A percentile compares a stretch with the other conserved stretches of the same genome.
Evolutionary conservation across 1,140 invertebrate species (phyloP).

Genomic region (Geopemphigus sp.): DNA sequence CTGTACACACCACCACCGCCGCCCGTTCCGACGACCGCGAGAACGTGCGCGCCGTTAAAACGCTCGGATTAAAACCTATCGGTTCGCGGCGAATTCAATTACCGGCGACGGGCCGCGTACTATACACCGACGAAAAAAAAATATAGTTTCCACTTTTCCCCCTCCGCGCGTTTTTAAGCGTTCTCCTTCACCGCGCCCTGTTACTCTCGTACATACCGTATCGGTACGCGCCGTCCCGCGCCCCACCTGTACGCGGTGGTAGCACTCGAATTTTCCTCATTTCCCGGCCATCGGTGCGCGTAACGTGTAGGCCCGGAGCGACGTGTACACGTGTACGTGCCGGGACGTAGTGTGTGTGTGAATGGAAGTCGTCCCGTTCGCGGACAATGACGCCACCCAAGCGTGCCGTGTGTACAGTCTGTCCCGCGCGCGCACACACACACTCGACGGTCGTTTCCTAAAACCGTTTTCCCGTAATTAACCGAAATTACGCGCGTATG

Average conservation of each 20-base stretch:
- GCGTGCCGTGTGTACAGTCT: neutral
- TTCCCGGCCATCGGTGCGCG: too few relatives aligned
- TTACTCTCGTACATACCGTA: too few relatives aligned
- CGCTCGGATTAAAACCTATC: neutral
- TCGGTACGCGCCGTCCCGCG: too few relatives aligned
- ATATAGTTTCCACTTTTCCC: neutral
- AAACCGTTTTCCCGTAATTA: slow-evolving; percentile 47
- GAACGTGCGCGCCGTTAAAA: neutral
- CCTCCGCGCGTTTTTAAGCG: too few relatives aligned
- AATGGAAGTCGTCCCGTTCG: too few relatives aligned
- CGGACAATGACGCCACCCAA: slow-evolving; percentile 27
- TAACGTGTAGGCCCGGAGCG: too few relatives aligned
- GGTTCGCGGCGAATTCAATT: slow-evolving; percentile 21
- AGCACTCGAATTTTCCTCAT: neutral
- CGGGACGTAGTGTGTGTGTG: too few relatives aligned
- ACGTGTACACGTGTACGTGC: too few relatives aligned
- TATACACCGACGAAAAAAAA: neutral
- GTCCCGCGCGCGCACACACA: neutral
- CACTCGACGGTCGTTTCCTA: neutral
- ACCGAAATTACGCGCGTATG: slow-evolving; percentile 33
- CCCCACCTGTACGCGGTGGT: neutral
- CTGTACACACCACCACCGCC: neutral
- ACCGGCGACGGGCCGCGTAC: too few relatives aligned
- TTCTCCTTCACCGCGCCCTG: too few relatives aligned
- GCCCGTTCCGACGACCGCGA: neutral